Percentiles rank a stretch among this genome's conserved stretches.
Conservation (phyloP, 2,888 invertebrate species). For the Dorcus parallelipipedus region DNA sequence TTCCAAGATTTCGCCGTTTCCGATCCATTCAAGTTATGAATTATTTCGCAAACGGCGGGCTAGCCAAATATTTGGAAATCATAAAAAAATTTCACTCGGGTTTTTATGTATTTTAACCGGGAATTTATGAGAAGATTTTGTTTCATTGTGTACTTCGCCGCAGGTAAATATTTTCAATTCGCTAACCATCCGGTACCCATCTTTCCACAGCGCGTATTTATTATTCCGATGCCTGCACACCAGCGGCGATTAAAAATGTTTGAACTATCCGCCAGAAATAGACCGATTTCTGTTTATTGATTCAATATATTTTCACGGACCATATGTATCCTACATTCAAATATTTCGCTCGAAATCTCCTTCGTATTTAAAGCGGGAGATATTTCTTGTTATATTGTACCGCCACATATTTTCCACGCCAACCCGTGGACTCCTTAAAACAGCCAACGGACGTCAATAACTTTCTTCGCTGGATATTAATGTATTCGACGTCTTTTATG, state of each 20-base stretch:
- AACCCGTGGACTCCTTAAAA: not conserved
- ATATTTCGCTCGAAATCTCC: not conserved
- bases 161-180: constrained; percentile 11
- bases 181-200: constrained; percentile 1
- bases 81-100: too few relatives aligned
- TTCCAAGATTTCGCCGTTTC: too few relatives aligned
- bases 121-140: too few relatives aligned
- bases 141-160: too few relatives aligned
- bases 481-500: not conserved
- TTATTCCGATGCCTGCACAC: constrained; percentile 4
- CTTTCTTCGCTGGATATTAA: not conserved
- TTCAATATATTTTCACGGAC: constrained; percentile 18
- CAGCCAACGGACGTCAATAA: not conserved
- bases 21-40: too few relatives aligned
- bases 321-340: constrained; percentile 7
- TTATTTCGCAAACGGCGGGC: too few relatives aligned
- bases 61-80: too few relatives aligned
- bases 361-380: not conserved
- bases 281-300: constrained; percentile 26
- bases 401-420: not conserved
- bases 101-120: too few relatives aligned
- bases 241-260: constrained; percentile 21
- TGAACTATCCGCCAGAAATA: constrained; percentile 26
- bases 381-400: not conserved
- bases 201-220: constrained; percentile 2